Evolutionary conservation across 2,797 vertebrate genomes (phyloP), one percentile per base, ranked within the genome.

Genomic region (Pseudocheirus occidentalis): DNA sequence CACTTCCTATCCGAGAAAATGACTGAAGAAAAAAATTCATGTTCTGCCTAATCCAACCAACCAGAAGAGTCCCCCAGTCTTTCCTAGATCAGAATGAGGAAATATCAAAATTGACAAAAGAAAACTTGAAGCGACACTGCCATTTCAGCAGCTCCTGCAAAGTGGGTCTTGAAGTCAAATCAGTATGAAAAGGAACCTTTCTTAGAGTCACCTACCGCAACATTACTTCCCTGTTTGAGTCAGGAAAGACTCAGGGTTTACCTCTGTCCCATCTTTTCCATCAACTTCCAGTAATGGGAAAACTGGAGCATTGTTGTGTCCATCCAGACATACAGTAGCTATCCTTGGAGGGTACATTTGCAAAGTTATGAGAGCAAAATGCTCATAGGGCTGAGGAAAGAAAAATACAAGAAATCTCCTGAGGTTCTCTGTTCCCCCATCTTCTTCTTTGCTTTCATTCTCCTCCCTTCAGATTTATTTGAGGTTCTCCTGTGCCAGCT

Each of bases 351-450:
- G 91, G 34, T 57, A 66, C 97, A 96, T 46, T 24, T 46, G 34
- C 55, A 59, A 4, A 97, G 92, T 94, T 54, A 91, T 73, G 9
- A 46, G 12, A 95, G 31, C 54, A 96, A 59, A 92, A 50, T 91
- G n/a, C 27, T 93, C 92, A 9, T 3, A 40, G 56, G 55, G 55
- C 87, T 27, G 73, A 81, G n/a, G n/a, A 81, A 81, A 92, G 91
- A 94, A 95, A 90, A 97, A 97, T 81, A 90, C 95, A 97, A 91
- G 92, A 90, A 94, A 91, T 50, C 66, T 93, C 31, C 90, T 91
- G 62, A 89, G 9, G 10, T 40, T 73, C 62, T 91, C 93, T 28
- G 14, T 40, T 31, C 91, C 91, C 92, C 90, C 95, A 92, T 93
- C n/a, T 81, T 46, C 40, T 81, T 81, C 4, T 81, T 46, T 10